Evolutionary conservation across 2,888 invertebrate genomes (phyloP).

Genomic region (Tipula confusa): DNA sequence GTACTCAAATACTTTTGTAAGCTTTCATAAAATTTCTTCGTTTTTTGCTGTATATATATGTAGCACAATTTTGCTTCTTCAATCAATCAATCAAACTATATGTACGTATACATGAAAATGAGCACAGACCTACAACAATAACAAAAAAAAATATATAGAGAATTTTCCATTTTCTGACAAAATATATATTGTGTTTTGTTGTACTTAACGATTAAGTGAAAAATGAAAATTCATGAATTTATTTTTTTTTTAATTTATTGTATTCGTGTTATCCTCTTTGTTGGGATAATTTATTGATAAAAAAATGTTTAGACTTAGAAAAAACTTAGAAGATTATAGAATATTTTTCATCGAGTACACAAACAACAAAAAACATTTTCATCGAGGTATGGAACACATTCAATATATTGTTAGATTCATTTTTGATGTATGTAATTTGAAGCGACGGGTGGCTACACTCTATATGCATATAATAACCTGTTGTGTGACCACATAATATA

Average conservation of each 20-base stretch:
- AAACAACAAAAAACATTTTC: not conserved
- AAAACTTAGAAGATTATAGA: not conserved
- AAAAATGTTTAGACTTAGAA: not conserved
- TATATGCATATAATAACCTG: not conserved
- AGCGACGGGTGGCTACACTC: not conserved
- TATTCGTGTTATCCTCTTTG: not conserved
- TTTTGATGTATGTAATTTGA: not conserved
- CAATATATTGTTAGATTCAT: not conserved
- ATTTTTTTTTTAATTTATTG: not conserved
- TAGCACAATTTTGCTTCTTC: not conserved
- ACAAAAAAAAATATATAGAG: not conserved
- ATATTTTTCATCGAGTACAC: not conserved
- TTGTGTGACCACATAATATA: not conserved
- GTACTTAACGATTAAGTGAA: not conserved
- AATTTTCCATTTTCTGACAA: not conserved
- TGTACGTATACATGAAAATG: not conserved
- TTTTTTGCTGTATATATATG: not conserved
- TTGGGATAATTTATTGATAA: constrained; percentile 7
- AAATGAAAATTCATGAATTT: not conserved
- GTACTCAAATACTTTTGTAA: not conserved
- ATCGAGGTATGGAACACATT: not conserved
- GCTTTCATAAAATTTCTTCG: not conserved
- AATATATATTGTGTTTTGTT: not conserved
- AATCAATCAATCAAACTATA: constrained; percentile 20
- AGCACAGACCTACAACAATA: not conserved